Evolutionary conservation across 2,888 invertebrate species (phyloP).

Genomic region (Carcina quercana): DNA sequence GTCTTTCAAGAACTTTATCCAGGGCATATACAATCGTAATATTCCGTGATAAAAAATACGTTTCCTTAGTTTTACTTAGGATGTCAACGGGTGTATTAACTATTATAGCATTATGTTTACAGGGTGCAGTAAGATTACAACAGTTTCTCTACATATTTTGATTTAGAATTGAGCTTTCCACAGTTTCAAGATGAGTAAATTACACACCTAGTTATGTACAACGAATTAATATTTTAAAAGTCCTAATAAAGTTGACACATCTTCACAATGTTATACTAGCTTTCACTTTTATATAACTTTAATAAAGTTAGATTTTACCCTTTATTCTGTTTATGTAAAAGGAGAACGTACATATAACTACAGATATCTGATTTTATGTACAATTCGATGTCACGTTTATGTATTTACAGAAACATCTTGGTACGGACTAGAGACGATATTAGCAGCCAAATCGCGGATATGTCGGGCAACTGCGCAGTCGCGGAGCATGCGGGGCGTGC

Average conservation of each 20-base stretch:
- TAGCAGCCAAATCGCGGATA: slow-evolving; percentile 34
- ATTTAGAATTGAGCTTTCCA: slow-evolving; percentile 56
- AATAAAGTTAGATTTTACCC: not conserved
- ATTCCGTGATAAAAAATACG: too few relatives aligned
- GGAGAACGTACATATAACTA: not conserved
- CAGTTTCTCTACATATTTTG: not conserved
- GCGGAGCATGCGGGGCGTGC: slow-evolving; percentile 16
- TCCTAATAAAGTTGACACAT: too few relatives aligned
- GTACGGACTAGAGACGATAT: slow-evolving; percentile 21
- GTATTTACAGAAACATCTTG: slow-evolving; percentile 11
- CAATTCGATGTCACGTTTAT: slow-evolving; percentile 9
- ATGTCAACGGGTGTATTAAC: too few relatives aligned
- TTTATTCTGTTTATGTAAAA: not conserved
- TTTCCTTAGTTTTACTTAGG: too few relatives aligned
- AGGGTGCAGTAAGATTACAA: too few relatives aligned
- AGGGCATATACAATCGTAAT: too few relatives aligned
- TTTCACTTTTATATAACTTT: not conserved
- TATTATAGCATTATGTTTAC: too few relatives aligned
- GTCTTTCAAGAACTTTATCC: too few relatives aligned
- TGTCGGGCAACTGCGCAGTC: slow-evolving; percentile 22
- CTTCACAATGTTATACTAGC: not conserved
- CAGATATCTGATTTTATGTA: slow-evolving; percentile 8
- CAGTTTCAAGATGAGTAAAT: slow-evolving; percentile 22
- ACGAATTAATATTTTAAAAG: too few relatives aligned
- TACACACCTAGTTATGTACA: slow-evolving; percentile 19